Base-by-base conservation (phyloP, 1,140 invertebrate genomes). In the Dendroctonus valens region DNA sequence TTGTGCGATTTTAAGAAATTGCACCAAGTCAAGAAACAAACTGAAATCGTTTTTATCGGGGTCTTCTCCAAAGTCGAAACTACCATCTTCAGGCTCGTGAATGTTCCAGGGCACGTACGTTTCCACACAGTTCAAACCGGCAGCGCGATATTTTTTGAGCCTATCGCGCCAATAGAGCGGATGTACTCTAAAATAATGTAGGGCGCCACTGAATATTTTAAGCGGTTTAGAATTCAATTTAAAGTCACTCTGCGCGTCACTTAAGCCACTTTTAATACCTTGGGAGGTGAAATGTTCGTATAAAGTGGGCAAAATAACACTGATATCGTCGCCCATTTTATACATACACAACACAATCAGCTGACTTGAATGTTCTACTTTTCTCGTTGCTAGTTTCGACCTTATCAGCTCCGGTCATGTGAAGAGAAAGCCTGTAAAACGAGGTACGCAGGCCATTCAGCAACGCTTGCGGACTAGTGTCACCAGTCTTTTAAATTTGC, bases 101-200 rank as follows among this genome's bases (percentile, higher is more conserved):
- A 87, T 82, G 72, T 91, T 94, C 96, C 96, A 98, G 75, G 96
- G 93, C 0, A 98, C 88, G 76, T 97, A 97, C 89, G 92, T 94
- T 71, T 93, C 89, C 6, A 98, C 84, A 0, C 94, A 86, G 81
- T 98, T 97, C 0, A 98, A 82, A 9, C 96, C 96, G 58, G 71
- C 71, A n/a, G 89, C 87, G 76, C 89, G 84, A 69, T 96, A 84
- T 78, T 94, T 94, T 51, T 83, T 76, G 49, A 98, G 79, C 68
- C 71, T 51, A 48, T 72, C 71, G 38, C 65, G 51, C 71, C 71
- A 72, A 58, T 72, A 91, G 46, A 84, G 81, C 42, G 84, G 84
- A 3, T 93, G 93, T 0, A 94, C 83, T 7, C 96, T 84, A 75
- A 94, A 96, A 77, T 97, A 98, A 78, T 98, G 95, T 67, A 98